phyloP scores from a whole-genome alignment of 2,888 invertebrate genomes.

The Laspeyria flexula region DNA sequence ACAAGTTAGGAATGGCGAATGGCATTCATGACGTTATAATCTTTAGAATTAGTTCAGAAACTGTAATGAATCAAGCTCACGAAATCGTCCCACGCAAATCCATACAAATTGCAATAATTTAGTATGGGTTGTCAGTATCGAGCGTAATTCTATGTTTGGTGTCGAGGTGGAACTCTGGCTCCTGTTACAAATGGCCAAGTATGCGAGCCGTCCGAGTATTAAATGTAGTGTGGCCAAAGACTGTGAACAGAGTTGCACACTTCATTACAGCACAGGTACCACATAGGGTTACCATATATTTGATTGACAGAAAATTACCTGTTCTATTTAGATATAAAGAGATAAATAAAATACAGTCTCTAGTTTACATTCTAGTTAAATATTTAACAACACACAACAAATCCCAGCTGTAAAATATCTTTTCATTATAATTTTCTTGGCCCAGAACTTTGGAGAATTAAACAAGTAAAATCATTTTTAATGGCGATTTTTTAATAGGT shows the following conservation, averaged over 20 bases:
- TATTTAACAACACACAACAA: too few species aligned
- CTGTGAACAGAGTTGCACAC: conserved; percentile 42
- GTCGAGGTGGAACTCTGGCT: conserved; percentile 36
- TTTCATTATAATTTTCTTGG: too few species aligned
- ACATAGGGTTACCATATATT: conserved; percentile 6
- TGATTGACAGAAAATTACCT: not conserved
- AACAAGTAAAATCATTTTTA: too few species aligned
- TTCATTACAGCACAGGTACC: conserved; percentile 52
- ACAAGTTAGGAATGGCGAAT: conserved; percentile 32
- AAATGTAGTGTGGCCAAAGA: conserved; percentile 17
- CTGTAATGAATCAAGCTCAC: conserved; percentile 54
- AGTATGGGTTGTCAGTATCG: conserved; percentile 49
- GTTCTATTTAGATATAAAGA: not conserved
- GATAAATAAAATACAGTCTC: too few species aligned
- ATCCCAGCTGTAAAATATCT: too few species aligned
- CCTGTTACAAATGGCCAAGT: conserved; percentile 53
- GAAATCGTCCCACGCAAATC: conserved; percentile 54
- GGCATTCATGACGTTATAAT: conserved; percentile 43
- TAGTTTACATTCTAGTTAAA: too few species aligned
- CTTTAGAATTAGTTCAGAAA: conserved; percentile 50
- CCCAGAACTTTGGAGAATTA: too few species aligned
- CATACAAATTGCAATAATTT: conserved; percentile 59
- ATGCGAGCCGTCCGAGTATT: conserved; percentile 18
- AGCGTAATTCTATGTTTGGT: conserved; percentile 39
- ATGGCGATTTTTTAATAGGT: too few species aligned